phyloP scores from a whole-genome alignment of 2,888 invertebrate species.

The Lithophane socia region DNA sequence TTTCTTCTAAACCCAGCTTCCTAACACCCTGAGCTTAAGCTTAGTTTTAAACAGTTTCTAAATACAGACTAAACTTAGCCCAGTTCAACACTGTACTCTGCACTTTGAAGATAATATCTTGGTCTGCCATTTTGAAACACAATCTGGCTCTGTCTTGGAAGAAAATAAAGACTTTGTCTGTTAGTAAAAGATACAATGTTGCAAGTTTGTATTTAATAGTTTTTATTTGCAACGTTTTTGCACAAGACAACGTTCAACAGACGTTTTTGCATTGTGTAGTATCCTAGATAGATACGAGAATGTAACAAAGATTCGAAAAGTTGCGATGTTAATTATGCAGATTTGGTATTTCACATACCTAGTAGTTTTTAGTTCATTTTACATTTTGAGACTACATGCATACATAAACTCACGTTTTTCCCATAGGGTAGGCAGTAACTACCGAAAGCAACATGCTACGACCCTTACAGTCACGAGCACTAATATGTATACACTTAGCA shows the following conservation, averaged over 20 bases:
- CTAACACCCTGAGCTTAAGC: constrained; percentile 28
- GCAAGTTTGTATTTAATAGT: constrained; percentile 20
- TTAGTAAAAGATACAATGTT: constrained; percentile 12
- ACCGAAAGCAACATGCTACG: neutral
- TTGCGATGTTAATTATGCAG: neutral
- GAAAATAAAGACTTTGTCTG: constrained; percentile 27
- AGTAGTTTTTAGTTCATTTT: neutral
- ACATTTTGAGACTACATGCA: neutral
- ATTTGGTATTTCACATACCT: neutral
- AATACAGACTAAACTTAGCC: constrained; percentile 53
- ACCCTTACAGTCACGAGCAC: too few species aligned
- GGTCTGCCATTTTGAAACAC: constrained; percentile 56
- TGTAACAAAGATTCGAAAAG: neutral
- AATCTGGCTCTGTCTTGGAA: constrained; percentile 38
- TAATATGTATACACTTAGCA: too few species aligned
- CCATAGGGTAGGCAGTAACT: neutral
- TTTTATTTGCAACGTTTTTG: constrained; percentile 32
- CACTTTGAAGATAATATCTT: constrained; percentile 57
- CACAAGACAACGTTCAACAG: neutral
- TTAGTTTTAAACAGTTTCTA: constrained; percentile 59
- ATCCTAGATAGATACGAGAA: neutral
- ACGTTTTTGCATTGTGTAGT: neutral
- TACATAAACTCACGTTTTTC: neutral
- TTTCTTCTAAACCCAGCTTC: constrained; percentile 41
- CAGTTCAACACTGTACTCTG: constrained; percentile 41